Evolutionary conservation across 1,140 invertebrate species (phyloP).

Genomic region (Bathynomus jamesi): DNA sequence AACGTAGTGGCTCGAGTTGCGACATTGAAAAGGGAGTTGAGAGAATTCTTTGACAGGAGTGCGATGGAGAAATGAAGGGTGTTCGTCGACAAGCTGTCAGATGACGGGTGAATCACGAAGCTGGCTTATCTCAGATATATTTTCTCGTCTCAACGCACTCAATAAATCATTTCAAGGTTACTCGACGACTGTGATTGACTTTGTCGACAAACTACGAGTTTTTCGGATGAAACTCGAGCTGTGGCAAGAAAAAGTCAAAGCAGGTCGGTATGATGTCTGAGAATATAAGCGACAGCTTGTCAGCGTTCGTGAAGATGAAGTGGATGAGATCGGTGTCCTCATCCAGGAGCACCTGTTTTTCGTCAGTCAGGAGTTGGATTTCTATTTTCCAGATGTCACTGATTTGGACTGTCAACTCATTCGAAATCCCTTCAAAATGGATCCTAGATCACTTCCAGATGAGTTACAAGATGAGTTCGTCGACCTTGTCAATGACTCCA

Average conservation of each 20-base stretch:
- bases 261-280: background rate
- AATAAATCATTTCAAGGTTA: constrained; percentile 4
- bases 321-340: background rate
- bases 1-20: background rate
- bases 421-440: constrained; percentile 9
- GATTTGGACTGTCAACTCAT: no score
- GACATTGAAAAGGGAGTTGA: constrained; percentile 6
- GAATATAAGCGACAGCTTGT: background rate
- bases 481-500: constrained; percentile 11
- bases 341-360: constrained; percentile 7
- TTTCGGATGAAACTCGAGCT: constrained; percentile 9
- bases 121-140: constrained; percentile 12
- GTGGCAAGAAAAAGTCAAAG: constrained; percentile 6
- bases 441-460: constrained; percentile 8
- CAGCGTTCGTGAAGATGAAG: constrained; percentile 3
- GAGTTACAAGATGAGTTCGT: constrained; percentile 10
- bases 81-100: background rate
- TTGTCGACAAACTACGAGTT: background rate
- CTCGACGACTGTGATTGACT: background rate
- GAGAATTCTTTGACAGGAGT: background rate
- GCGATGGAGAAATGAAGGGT: background rate
- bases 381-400: background rate
- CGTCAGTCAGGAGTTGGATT: background rate
- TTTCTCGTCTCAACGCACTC: background rate
- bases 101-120: constrained; percentile 1